Percentiles rank a stretch among this genome's conserved stretches.
These are phyloP conservation scores for Beroe forskalii DNA, from an alignment of 37 sponge, comb jelly and placozoan genomes.

Conservation along the genomic window DNA sequence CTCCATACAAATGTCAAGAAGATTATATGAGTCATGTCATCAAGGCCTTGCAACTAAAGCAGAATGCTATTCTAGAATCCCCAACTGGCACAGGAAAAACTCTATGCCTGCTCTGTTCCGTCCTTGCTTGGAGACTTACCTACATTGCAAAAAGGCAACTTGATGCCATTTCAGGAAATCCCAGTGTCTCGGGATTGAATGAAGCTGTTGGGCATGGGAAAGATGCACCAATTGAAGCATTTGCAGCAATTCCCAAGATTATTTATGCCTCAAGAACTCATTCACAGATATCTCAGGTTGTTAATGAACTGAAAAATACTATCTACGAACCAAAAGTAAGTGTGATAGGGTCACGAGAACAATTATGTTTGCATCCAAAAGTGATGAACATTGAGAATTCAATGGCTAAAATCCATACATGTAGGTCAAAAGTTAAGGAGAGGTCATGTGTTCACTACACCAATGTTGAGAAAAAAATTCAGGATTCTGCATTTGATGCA, in stretches of 20 bases:
- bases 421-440: slow-evolving; percentile 79
- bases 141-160: slow-evolving; percentile 45
- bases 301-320: slow-evolving; percentile 87
- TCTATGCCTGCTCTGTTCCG: slow-evolving; percentile 89
- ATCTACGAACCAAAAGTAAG: slow-evolving; percentile 82
- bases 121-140: slow-evolving; percentile 86
- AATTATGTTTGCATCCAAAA: slow-evolving; percentile 90
- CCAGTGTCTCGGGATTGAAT: not conserved
- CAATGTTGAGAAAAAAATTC: slow-evolving; percentile 66
- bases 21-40: slow-evolving; percentile 46
- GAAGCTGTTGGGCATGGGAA: slow-evolving; percentile 22
- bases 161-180: not conserved
- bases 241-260: slow-evolving; percentile 73
- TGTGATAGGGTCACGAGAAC: slow-evolving; percentile 94
- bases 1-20: slow-evolving; percentile 61
- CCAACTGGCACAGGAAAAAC: slow-evolving; percentile 76
- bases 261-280: slow-evolving; percentile 97
- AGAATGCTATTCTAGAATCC: slow-evolving; percentile 60
- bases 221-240: not conserved
- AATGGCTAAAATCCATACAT: slow-evolving; percentile 78
- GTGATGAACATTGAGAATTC: slow-evolving; percentile 68
- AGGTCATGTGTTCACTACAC: slow-evolving; percentile 79
- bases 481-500: not conserved
- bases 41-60: slow-evolving; percentile 5
- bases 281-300: slow-evolving; percentile 92